Conservation (phyloP, 2,797 vertebrate genomes). For the Odontamblyopus rebecca region DNA sequence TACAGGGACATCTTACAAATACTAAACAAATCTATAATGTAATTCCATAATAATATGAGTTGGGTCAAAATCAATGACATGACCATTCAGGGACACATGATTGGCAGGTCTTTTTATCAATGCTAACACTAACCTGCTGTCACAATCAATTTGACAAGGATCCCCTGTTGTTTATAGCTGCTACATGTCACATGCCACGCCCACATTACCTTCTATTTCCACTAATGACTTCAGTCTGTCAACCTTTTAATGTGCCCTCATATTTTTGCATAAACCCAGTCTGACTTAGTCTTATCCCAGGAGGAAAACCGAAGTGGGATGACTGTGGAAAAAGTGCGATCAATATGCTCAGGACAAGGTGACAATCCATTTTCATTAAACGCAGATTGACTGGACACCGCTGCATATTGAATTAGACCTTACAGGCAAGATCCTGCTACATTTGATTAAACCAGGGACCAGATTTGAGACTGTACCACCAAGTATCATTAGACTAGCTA, state of each 20-base stretch:
- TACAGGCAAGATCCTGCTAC: conserved; percentile 6
- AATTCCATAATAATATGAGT: background rate
- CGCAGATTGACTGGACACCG: conserved; percentile 13
- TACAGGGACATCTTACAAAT: background rate
- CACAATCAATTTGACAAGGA: conserved; percentile 34
- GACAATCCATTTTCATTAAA: conserved; percentile 11
- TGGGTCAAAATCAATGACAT: background rate
- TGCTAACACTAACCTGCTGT: conserved; percentile 17
- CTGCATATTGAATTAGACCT: conserved; percentile 18
- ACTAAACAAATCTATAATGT: background rate
- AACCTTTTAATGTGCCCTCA: conserved; percentile 15
- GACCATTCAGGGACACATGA: background rate
- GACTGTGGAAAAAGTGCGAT: conserved; percentile 8
- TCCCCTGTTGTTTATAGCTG: conserved; percentile 20
- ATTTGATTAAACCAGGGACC: background rate
- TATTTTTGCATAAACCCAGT: background rate
- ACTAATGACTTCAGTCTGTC: conserved; percentile 27
- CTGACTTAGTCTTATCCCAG: conserved; percentile 5
- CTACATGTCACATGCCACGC: conserved; percentile 13
- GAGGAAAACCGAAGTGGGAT: conserved; percentile 5
- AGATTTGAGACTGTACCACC: background rate
- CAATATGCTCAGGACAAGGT: conserved; percentile 3
- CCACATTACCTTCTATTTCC: conserved; percentile 15
- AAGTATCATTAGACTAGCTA: background rate
- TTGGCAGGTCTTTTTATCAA: conserved; percentile 8